These are phyloP conservation scores for Panzeria rudis DNA, from an alignment of 2,888 invertebrate genomes.

Conservation along the genomic window DNA sequence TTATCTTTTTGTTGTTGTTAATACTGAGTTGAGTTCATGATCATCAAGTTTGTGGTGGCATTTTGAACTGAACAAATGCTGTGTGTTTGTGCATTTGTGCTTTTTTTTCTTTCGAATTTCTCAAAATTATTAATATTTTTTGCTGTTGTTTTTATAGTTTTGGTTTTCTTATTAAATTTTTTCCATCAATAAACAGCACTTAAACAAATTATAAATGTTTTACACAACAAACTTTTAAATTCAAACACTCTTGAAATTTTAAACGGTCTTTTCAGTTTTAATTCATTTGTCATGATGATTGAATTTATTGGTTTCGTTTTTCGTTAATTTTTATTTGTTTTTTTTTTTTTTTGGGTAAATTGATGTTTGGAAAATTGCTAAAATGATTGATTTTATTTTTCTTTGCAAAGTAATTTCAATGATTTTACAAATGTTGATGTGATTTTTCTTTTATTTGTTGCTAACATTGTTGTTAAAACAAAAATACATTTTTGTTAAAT, in stretches of 20 bases:
- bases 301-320: background rate
- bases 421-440: constrained; percentile 53
- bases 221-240: constrained; percentile 52
- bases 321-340: constrained; percentile 16
- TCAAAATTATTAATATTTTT: constrained; percentile 24
- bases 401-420: constrained; percentile 42
- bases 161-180: background rate
- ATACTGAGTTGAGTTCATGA: constrained; percentile 63
- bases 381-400: constrained; percentile 58
- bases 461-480: too few relatives aligned
- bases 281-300: constrained; percentile 23
- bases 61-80: constrained; percentile 50
- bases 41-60: constrained; percentile 62
- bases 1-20: constrained; percentile 31
- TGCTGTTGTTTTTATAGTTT: background rate
- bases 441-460: constrained; percentile 44
- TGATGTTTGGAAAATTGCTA: constrained; percentile 61
- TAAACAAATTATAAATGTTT: constrained; percentile 31
- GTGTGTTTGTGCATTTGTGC: background rate
- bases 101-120: constrained; percentile 18
- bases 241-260: constrained; percentile 41
- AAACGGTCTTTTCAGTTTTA: constrained; percentile 32
- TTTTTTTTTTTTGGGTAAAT: constrained; percentile 5
- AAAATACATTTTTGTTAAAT: too few relatives aligned
- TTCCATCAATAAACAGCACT: constrained; percentile 36